phyloP scores from a whole-genome alignment of 2,888 invertebrate species.

The Leucoma salicis region DNA sequence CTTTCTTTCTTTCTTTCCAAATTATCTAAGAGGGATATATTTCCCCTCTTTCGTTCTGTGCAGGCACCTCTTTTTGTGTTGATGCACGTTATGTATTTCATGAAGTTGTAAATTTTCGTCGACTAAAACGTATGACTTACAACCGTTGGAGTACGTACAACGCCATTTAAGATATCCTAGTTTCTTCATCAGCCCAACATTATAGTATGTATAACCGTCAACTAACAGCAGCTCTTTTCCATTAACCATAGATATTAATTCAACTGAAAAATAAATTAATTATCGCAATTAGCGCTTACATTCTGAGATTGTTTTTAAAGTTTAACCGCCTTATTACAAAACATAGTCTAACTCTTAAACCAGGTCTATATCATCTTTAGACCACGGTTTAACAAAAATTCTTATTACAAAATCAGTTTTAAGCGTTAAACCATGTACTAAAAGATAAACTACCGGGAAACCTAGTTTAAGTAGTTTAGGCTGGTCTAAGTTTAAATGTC shows the following conservation, averaged over 20 bases:
- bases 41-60: background rate
- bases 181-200: slow-evolving; percentile 1
- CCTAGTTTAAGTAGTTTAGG: too few species aligned
- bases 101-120: background rate
- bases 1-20: too few species aligned
- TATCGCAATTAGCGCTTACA: too few species aligned
- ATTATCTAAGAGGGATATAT: background rate
- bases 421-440: too few species aligned
- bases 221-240: slow-evolving; percentile 16
- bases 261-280: slow-evolving; percentile 13
- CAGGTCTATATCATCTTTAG: too few species aligned
- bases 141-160: slow-evolving; percentile 1
- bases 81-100: slow-evolving; percentile 3
- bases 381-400: too few species aligned
- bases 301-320: too few species aligned
- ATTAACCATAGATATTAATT: slow-evolving; percentile 15
- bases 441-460: too few species aligned
- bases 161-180: background rate
- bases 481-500: too few species aligned
- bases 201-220: slow-evolving; percentile 18
- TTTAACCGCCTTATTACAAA: too few species aligned
- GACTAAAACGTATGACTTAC: slow-evolving; percentile 2
- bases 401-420: too few species aligned
- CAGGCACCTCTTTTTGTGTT: slow-evolving; percentile 14
- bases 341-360: too few species aligned